phyloP scores from a whole-genome alignment of 2,797 vertebrate genomes.

The Mus spretus region DNA sequence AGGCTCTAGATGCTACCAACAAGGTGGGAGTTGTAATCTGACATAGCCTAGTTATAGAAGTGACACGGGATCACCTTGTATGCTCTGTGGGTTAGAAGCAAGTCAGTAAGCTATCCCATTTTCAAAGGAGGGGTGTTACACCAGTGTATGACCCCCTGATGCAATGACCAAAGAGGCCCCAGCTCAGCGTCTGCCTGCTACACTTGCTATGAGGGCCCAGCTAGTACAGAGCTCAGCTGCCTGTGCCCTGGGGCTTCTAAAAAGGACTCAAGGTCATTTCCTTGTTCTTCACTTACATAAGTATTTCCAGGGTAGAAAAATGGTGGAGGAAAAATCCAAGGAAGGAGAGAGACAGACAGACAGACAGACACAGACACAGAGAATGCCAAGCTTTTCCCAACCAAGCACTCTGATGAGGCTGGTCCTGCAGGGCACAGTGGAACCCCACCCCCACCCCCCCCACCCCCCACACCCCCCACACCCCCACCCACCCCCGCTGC shows the following conservation, averaged over 20 bases:
- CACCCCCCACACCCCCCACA: too few species aligned
- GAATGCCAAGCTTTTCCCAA: background rate
- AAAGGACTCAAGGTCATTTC: background rate
- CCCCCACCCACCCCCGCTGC: too few species aligned
- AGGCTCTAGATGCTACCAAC: background rate
- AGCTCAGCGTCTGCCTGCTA: background rate
- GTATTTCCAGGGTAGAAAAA: background rate
- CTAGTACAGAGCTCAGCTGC: background rate
- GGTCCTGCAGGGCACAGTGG: background rate
- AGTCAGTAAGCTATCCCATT: background rate
- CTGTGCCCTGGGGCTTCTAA: rapidly evolving
- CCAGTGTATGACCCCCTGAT: background rate
- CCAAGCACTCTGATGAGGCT: background rate
- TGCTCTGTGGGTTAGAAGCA: background rate
- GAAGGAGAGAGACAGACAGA: too few species aligned
- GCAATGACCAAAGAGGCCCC: too few species aligned
- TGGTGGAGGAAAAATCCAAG: background rate
- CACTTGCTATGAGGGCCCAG: background rate
- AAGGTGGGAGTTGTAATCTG: background rate
- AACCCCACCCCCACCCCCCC: too few species aligned
- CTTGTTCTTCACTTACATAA: background rate
- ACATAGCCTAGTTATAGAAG: background rate
- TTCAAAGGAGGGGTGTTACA: background rate
- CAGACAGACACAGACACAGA: background rate
- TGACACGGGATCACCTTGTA: background rate